These are phyloP conservation scores for Clarias laeviceps DNA, from an alignment of 2,797 vertebrate species.

Conservation along the genomic window DNA sequence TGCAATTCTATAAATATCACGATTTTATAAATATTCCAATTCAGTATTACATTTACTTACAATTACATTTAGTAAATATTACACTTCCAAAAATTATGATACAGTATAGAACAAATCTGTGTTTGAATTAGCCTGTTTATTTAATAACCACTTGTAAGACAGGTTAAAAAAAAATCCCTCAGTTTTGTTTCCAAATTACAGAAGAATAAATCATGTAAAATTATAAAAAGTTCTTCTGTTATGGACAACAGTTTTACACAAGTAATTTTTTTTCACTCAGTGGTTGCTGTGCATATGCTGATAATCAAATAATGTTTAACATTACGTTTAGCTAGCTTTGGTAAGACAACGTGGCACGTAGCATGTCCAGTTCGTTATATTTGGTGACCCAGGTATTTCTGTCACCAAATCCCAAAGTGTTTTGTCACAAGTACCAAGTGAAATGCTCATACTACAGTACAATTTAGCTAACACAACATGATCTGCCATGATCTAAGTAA, in stretches of 20 bases:
- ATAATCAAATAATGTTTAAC: background rate
- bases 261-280: background rate
- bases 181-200: background rate
- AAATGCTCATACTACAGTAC: background rate
- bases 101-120: background rate
- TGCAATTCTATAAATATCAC: too few relatives aligned
- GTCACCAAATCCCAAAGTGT: background rate
- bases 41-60: background rate
- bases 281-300: background rate
- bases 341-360: background rate
- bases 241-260: background rate
- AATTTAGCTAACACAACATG: background rate
- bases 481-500: background rate
- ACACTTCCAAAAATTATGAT: too few relatives aligned
- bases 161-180: background rate
- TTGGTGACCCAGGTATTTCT: background rate
- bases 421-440: too few relatives aligned
- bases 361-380: background rate
- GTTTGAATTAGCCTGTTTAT: background rate
- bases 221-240: background rate
- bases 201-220: background rate
- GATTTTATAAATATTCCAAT: too few relatives aligned
- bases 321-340: background rate
- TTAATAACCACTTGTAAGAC: background rate
- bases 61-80: background rate